phyloP scores from a whole-genome alignment of 1,140 invertebrate species.

The Dinoponera quadriceps region DNA sequence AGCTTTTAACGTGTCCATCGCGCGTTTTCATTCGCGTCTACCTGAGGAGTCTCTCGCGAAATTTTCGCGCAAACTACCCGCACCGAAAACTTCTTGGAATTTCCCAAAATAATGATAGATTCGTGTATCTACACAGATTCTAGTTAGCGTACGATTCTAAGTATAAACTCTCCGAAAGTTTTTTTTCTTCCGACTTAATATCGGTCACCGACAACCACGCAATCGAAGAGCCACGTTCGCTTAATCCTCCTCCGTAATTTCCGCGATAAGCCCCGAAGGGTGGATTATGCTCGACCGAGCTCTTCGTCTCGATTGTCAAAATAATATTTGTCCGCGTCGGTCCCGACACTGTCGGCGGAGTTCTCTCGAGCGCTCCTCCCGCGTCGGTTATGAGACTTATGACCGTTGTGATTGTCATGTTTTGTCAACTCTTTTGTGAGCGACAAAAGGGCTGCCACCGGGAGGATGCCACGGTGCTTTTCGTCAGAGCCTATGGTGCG shows the following conservation, averaged over 20 bases:
- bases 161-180: too few species aligned
- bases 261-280: conserved; percentile 55
- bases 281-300: conserved; percentile 40
- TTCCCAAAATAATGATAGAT: too few species aligned
- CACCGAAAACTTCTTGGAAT: too few species aligned
- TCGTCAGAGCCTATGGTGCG: not conserved
- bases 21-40: conserved; percentile 27
- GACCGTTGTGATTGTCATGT: conserved; percentile 82
- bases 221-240: not conserved
- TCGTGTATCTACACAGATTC: too few species aligned
- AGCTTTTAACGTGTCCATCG: conserved; percentile 76
- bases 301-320: conserved; percentile 72
- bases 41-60: too few species aligned
- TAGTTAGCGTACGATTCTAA: too few species aligned
- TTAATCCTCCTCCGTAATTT: conserved; percentile 68
- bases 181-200: too few species aligned
- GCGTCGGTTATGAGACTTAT: conserved; percentile 76
- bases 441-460: conserved; percentile 69
- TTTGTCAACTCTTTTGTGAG: conserved; percentile 84
- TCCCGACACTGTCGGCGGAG: conserved; percentile 10
- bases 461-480: conserved; percentile 52
- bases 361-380: conserved; percentile 72
- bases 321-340: conserved; percentile 78
- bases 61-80: too few species aligned
- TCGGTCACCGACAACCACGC: too few species aligned